These are phyloP conservation scores for Zootoca vivipara DNA, from an alignment of 2,113 vertebrate species.

Conservation along the genomic window DNA sequence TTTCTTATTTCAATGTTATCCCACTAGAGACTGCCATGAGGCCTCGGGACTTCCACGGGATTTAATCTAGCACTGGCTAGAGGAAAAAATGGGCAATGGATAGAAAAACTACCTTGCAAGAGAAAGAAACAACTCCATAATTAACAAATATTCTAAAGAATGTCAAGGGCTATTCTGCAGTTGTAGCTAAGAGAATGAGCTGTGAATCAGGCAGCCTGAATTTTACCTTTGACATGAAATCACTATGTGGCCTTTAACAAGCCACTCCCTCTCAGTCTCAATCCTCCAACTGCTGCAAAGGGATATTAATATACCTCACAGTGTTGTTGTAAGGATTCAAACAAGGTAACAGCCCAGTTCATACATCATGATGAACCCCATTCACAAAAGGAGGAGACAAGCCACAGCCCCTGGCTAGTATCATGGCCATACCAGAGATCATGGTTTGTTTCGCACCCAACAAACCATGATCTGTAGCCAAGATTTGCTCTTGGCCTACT, in stretches of 20 bases:
- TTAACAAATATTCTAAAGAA: not conserved
- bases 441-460: no score
- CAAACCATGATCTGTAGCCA: not conserved
- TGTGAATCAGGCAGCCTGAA: not conserved
- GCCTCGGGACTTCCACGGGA: no score
- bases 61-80: no score
- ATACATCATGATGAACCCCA: no score
- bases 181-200: not conserved
- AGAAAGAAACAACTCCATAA: not conserved
- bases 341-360: not conserved
- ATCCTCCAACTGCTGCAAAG: not conserved
- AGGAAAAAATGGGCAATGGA: not conserved
- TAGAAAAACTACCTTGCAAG: not conserved
- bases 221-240: not conserved
- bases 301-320: not conserved
- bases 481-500: not conserved
- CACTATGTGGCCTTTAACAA: not conserved
- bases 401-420: no score
- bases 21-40: no score
- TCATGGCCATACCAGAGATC: no score
- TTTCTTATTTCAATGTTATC: no score
- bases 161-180: not conserved
- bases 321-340: not conserved
- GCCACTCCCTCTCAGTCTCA: not conserved
- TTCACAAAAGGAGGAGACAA: no score